A percentile compares a stretch with the other conserved stretches of the same genome.
phyloP scores from a whole-genome alignment of 2,888 invertebrate species.

The Gastrophysa polygoni region DNA sequence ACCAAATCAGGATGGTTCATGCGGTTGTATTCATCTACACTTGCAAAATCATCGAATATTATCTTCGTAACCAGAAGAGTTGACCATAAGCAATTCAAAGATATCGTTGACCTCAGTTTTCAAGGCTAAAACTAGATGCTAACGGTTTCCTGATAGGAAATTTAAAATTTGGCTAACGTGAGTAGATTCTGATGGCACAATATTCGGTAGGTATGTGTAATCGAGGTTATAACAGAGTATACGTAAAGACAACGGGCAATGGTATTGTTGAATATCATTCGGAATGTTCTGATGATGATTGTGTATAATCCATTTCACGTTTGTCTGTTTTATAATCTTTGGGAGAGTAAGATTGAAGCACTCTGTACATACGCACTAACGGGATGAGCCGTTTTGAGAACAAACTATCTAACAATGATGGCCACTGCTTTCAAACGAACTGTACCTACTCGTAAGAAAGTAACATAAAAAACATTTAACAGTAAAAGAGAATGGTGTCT shows the following conservation, averaged over 20 bases:
- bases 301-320: too few species aligned
- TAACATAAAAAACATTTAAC: conserved; percentile 44
- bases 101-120: conserved; percentile 12
- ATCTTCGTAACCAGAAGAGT: not conserved
- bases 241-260: too few species aligned
- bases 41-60: not conserved
- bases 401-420: conserved; percentile 40
- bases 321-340: not conserved
- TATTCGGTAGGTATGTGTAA: too few species aligned
- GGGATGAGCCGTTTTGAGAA: conserved; percentile 39
- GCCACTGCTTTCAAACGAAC: conserved; percentile 37
- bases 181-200: not conserved
- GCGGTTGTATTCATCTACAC: not conserved
- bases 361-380: conserved; percentile 28
- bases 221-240: too few species aligned
- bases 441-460: conserved; percentile 37
- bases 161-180: not conserved
- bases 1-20: too few species aligned
- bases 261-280: too few species aligned
- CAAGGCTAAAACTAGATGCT: conserved; percentile 13
- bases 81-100: not conserved
- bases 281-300: too few species aligned
- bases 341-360: not conserved
- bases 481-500: conserved; percentile 44
- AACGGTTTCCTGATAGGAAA: conserved; percentile 11